Evolutionary conservation across 2,113 vertebrate species (phyloP).

Genomic region (Aegotheles bennettii): DNA sequence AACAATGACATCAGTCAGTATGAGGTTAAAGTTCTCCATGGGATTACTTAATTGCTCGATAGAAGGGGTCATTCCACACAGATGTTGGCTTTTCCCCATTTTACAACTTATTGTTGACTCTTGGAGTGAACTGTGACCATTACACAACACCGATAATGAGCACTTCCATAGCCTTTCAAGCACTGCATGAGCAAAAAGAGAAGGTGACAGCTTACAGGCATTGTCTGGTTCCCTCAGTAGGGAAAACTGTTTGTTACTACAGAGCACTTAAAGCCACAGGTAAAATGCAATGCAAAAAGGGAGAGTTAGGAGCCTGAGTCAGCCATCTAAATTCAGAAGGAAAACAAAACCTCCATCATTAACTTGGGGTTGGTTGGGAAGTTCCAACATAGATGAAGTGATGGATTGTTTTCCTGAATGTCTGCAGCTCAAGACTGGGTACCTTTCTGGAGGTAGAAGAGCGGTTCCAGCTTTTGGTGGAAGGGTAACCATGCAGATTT

Average conservation of each 20-base stretch:
- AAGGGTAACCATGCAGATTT: background rate
- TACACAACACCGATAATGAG: background rate
- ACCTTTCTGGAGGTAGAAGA: background rate
- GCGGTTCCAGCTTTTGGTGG: background rate
- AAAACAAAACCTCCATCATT: background rate
- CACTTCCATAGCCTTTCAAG: background rate
- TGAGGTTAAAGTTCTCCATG: background rate
- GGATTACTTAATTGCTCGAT: background rate
- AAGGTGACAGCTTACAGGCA: background rate
- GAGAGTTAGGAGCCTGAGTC: background rate
- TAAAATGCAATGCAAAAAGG: background rate
- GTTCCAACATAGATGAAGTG: background rate
- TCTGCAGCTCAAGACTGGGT: background rate
- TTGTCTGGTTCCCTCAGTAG: background rate
- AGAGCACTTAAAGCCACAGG: background rate
- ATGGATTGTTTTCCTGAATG: background rate
- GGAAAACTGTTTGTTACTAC: background rate
- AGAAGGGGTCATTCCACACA: background rate
- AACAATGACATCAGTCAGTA: background rate
- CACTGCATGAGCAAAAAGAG: background rate
- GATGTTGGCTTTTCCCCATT: background rate
- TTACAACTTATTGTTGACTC: background rate
- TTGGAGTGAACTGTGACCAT: background rate
- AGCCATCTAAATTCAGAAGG: background rate
- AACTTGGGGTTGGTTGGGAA: background rate